Evolutionary conservation across 92 coral and sea anemone species (phyloP), one percentile per base, ranked within the genome.

Genomic region (Umimayanthus kanabou): DNA sequence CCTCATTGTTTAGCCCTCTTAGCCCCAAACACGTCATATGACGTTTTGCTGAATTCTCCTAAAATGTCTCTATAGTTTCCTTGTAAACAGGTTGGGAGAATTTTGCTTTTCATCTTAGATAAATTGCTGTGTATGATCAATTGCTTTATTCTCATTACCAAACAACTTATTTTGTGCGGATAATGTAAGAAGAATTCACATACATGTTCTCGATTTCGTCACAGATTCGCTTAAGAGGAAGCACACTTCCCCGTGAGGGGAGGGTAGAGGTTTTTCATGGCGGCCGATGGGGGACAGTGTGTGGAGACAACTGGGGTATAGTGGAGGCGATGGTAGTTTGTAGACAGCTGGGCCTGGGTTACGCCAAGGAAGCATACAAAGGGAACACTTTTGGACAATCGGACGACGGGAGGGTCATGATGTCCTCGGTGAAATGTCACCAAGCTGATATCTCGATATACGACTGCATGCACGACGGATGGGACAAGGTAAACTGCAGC

Each of bases 251-350:
- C 43, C 79, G 84, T 29, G 90, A 90, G 72, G 92, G 92, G 39
- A 88, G 88, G 45, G 92, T 90, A 4, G 90, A 90, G 57, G 88
- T 90, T 10, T 55, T 47, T n/a, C 45, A 73, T 47, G 80, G 50
- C 69, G 92, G 92, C 55, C 40, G 64, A 45, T 90, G 92, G 92
- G 92, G 92, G 2, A 39, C 90, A 18, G 90, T 90, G 53, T 90
- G 92, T 30, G 92, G 92, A n/a, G 90, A 90, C 29, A 66, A 45
- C n/a, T 90, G 92, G 92, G 73, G 73, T 47, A 37, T 86, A 18
- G 61, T 86, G 16, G 89, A 88, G 2, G 92, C 92, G 15, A 87
- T 87, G 90, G 75, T 90, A 9, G 92, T 87, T 16, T 90, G 92
- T 49, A 80, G 90, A 55, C 90, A 90, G 73, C 90, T 90, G 50